Conservation (phyloP, 2,888 invertebrate species). For the Ochropleura plecta region DNA sequence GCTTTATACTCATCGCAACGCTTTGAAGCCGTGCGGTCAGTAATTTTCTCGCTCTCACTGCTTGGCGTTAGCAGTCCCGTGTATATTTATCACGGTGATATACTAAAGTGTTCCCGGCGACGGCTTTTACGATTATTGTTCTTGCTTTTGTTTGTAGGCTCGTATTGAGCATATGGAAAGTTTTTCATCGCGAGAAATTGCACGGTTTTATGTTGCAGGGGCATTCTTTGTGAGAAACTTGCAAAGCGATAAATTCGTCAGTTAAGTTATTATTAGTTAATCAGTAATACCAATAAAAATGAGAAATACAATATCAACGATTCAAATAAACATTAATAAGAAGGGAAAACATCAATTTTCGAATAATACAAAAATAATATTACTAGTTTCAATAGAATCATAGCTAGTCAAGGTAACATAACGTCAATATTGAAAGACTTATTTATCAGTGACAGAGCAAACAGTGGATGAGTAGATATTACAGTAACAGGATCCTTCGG, state of each 20-base stretch:
- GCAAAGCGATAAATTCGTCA: not conserved
- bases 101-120: conserved; percentile 63
- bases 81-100: conserved; percentile 68
- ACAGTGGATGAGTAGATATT: conserved; percentile 39
- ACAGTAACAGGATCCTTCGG: conserved; percentile 37
- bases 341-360: not conserved
- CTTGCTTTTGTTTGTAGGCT: conserved; percentile 59
- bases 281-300: not conserved
- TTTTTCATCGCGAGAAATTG: conserved; percentile 38
- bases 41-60: conserved; percentile 75
- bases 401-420: conserved; percentile 10
- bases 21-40: conserved; percentile 80
- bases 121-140: conserved; percentile 67
- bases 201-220: conserved; percentile 31
- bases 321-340: conserved; percentile 17
- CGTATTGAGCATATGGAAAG: conserved; percentile 52
- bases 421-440: conserved; percentile 44
- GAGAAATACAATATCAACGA: not conserved
- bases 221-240: conserved; percentile 19
- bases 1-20: conserved; percentile 78
- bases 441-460: conserved; percentile 44
- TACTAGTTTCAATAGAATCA: conserved; percentile 17
- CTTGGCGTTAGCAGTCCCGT: conserved; percentile 64
- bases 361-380: conserved; percentile 1
- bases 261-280: not conserved